These are phyloP conservation scores for Chrysomallon squamiferum DNA, from an alignment of 1,140 invertebrate genomes.

Conservation along the genomic window DNA sequence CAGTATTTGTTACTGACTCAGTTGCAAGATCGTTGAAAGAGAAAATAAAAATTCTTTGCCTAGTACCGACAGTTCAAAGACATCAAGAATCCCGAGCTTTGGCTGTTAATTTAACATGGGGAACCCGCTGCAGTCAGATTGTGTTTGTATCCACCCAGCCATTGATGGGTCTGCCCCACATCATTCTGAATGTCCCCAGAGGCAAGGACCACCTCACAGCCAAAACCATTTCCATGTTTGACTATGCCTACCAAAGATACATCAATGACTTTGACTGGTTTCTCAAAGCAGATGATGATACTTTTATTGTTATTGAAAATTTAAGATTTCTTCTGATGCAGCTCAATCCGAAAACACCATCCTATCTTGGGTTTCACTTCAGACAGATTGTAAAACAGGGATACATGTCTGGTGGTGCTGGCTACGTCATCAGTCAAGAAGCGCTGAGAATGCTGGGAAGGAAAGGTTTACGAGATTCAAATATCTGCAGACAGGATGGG, in stretches of 20 bases:
- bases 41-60: slow-evolving; percentile 24
- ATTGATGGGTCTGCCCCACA: slow-evolving; percentile 3
- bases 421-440: slow-evolving; percentile 81
- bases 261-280: slow-evolving; percentile 40
- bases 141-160: slow-evolving; percentile 15
- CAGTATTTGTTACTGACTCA: slow-evolving; percentile 11
- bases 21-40: slow-evolving; percentile 4
- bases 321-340: slow-evolving; percentile 37
- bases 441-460: slow-evolving; percentile 22
- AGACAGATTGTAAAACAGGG: slow-evolving; percentile 33
- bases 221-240: slow-evolving; percentile 67
- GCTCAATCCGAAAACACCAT: slow-evolving; percentile 22
- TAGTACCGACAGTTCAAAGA: slow-evolving; percentile 23
- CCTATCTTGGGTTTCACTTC: slow-evolving; percentile 56
- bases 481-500: slow-evolving; percentile 66
- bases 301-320: slow-evolving; percentile 71
- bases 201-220: slow-evolving; percentile 12
- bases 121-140: slow-evolving; percentile 23
- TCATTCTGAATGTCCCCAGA: slow-evolving; percentile 12
- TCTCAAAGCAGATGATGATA: slow-evolving; percentile 69
- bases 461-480: slow-evolving; percentile 68
- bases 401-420: slow-evolving; percentile 56
- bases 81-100: slow-evolving; percentile 14
- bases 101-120: slow-evolving; percentile 33
- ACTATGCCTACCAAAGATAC: slow-evolving; percentile 62